These are phyloP conservation scores for Candoia aspera DNA, from an alignment of 2,113 vertebrate species.

Conservation along the genomic window DNA sequence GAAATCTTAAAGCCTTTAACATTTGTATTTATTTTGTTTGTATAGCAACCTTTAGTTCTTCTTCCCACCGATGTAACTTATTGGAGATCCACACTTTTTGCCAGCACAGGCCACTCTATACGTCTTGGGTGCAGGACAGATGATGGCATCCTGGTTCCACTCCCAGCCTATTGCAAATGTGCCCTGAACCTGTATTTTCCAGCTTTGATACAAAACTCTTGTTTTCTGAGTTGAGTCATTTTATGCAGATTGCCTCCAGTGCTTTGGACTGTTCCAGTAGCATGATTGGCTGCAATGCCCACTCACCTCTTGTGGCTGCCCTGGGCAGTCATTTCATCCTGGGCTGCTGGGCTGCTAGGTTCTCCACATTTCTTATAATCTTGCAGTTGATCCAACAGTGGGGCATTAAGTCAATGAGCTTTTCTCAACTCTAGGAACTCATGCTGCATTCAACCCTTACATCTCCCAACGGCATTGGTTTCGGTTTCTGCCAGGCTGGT, in stretches of 20 bases:
- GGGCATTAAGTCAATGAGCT: background rate
- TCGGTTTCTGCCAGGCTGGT: background rate
- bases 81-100: background rate
- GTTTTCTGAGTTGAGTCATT: background rate
- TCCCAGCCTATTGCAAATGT: background rate
- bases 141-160: background rate
- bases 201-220: background rate
- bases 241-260: background rate
- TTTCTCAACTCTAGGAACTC: background rate
- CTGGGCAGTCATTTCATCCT: background rate
- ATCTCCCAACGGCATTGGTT: background rate
- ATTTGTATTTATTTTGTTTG: background rate
- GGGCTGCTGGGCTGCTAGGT: background rate
- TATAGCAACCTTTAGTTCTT: background rate
- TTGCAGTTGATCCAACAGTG: background rate
- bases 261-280: background rate
- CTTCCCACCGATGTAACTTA: background rate
- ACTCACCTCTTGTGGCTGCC: background rate
- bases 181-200: background rate
- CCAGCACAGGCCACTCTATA: background rate
- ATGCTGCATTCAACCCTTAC: background rate
- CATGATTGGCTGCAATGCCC: background rate
- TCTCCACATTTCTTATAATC: background rate
- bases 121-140: background rate
- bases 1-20: background rate